Evolutionary conservation across 2,113 vertebrate species (phyloP), one percentile per base, ranked within the genome.

Genomic region (Pampusana beccarii): DNA sequence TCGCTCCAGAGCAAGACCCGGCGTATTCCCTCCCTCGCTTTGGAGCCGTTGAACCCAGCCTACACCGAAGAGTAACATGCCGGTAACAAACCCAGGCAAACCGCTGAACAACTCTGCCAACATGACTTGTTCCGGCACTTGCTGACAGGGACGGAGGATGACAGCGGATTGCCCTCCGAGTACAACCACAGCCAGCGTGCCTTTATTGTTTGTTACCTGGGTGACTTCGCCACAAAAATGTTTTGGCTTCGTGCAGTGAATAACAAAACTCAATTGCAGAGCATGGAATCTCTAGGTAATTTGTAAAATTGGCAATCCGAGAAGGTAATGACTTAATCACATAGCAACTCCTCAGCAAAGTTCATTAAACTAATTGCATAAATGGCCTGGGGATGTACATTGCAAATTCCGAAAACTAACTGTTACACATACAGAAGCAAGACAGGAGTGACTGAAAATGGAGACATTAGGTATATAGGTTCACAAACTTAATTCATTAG

Each of bases 1-100:
- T 33, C 25, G 28, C 17, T 5, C 0, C 34, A 0, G 60, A 7
- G 6, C 6, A 0, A 13, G 67, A 23, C 16, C 11, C n/a, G 0
- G 36, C 28, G 31, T 1, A 1, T 17, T 16, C 42, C 38, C 34
- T 40, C 36, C 56, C 21, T 21, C 24, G 10, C 44, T 11, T 0
- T 2, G 14, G 44, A 31, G 44, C 14, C 51, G 1, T 4, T 34
- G 25, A 9, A 11, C 58, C 33, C 79, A 2, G 79, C 16, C 36
- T 3, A 19, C n/a, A 1, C 2, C 18, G 6, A 3, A 1, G 61
- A 4, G 38, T 2, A 17, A 10, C 3, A 60, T 2, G 71, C 34
- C 8, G 67, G 16, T n/a, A 21, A 17, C 60, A 10, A 16, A 10
- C 21, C n/a, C 38, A 8, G 31, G 65, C 46, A 17, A 6, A 2